Base-by-base conservation (phyloP, 2,888 invertebrate genomes). In the Allacma fusca region DNA sequence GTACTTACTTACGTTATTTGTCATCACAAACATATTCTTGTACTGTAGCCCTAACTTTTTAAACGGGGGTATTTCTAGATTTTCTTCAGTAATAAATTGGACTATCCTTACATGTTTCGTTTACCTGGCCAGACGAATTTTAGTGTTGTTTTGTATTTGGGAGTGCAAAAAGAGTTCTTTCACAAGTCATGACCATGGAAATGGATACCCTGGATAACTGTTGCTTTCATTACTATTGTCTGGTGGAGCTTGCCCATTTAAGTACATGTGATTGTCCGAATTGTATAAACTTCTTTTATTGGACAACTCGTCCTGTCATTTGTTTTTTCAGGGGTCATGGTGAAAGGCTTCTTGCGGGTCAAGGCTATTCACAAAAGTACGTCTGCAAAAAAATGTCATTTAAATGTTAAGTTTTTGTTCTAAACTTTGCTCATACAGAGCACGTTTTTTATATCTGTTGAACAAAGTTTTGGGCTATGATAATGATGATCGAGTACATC, bases 281-380 rank as follows among this genome's bases (percentile, higher is more conserved):
- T 28, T 24, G 40, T 19, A n/a, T 23, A 62, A 62, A 62, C 9
- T 13, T 5, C 24, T 62, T 62, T 62, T 26, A 62, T 62, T 75
- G 40, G 50, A 26, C 50, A 57, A 57, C 34, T 64, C 44, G 62
- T 74, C 74, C 74, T 74, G 28, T 74, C 74, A 43, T 74, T 74
- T 69, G 43, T 80, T 77, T 79, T 83, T 84, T 62, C 83, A 84
- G 84, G 81, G 84, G 84, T 80, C 84, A 84, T 80, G 81, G 82
- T 80, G 84, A 83, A 80, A 82, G 83, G 80, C 83, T 83, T 82
- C 83, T 83, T 73, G 80, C 81, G 79, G 83, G 84, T 80, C 82
- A 83, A 81, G 83, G 82, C 81, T 83, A 84, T 82, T 83, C 83
- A 80, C 83, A 83, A 81, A 82, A 83, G 84, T 83, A 84, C 81